Base-by-base conservation (phyloP, 2,888 invertebrate species). In the Gastracanthus pulcherrimus region DNA sequence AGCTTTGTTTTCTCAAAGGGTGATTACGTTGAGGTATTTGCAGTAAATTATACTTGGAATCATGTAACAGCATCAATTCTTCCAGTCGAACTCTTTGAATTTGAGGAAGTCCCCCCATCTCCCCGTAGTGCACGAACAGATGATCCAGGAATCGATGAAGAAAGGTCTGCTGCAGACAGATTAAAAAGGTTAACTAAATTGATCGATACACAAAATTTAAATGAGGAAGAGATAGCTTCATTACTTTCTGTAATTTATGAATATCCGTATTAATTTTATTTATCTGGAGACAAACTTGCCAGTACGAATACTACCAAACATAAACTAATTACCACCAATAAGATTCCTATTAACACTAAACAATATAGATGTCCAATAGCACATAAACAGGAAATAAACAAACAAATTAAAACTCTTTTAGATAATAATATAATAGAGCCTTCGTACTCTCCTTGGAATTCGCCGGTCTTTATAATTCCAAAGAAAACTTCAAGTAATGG, bases 401-500 rank as follows among this genome's bases (percentile, higher is more conserved):
- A 29, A 29, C 36, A 31, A 16, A 38, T 66, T 0, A 62, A 60
- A 0, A 9, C 11, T 23, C n/a, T 55, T n/a, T n/a, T 62, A 6
- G 45, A 48, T n/a, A 31, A 77, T 16, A 69, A 55, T 11, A 31
- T 60, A 6, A 69, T 77, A 3, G 38, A 67, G 23, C 72, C 71
- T n/a, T 84, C 82, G 3, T 31, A 45, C 6, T 84, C 83, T n/a
- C 83, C 84, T n/a, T 85, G 79, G 16, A 83, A 80, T 26, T 82
- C 85, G 0, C 83, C 83, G 3, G 31, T 83, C 5, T 84, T 83
- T 76, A 76, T 85, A 19, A 83, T 85, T 5, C 82, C 82, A 0
- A 85, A 85, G 67, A 84, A 87, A 13, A 41, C 16, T 2, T 41
- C 41, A 2, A 13, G 41, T 41, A 41, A 41, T 41, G 41, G 41